Evolutionary conservation across 2,888 invertebrate genomes (phyloP).

Genomic region (Andrena bucephala): DNA sequence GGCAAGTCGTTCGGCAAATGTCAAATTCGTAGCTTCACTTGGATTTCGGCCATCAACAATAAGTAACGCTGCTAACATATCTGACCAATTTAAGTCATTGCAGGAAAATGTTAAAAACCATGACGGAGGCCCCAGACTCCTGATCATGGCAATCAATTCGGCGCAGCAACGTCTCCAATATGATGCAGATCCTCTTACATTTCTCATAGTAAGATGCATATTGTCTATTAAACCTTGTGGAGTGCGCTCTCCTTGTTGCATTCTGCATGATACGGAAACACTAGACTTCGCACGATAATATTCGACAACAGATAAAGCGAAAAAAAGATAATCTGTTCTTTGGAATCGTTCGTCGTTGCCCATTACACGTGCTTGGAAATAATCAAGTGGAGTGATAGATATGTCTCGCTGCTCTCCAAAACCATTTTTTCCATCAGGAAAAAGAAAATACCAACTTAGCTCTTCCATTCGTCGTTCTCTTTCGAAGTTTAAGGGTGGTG

Average conservation of each 20-base stretch:
- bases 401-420: background rate
- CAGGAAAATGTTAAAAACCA: slow-evolving; percentile 9
- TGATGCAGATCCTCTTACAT: slow-evolving; percentile 3
- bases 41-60: background rate
- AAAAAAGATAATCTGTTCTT: background rate
- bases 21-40: background rate
- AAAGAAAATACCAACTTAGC: background rate
- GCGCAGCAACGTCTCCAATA: slow-evolving; percentile 5
- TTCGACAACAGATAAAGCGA: background rate
- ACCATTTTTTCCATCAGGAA: background rate
- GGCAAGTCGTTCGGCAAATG: background rate
- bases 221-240: slow-evolving; percentile 1
- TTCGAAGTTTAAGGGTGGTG: background rate
- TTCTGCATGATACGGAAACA: background rate
- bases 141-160: slow-evolving; percentile 1
- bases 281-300: background rate
- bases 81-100: slow-evolving; percentile 1
- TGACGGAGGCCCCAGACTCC: background rate
- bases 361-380: background rate
- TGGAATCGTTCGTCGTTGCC: background rate
- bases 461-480: background rate
- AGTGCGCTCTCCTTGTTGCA: background rate
- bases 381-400: background rate
- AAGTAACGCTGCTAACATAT: background rate
- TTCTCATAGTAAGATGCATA: slow-evolving; percentile 10